Evolutionary conservation across 1,140 invertebrate species (phyloP), one percentile per base, ranked within the genome.

Genomic region (Proctacanthus coquilletti): DNA sequence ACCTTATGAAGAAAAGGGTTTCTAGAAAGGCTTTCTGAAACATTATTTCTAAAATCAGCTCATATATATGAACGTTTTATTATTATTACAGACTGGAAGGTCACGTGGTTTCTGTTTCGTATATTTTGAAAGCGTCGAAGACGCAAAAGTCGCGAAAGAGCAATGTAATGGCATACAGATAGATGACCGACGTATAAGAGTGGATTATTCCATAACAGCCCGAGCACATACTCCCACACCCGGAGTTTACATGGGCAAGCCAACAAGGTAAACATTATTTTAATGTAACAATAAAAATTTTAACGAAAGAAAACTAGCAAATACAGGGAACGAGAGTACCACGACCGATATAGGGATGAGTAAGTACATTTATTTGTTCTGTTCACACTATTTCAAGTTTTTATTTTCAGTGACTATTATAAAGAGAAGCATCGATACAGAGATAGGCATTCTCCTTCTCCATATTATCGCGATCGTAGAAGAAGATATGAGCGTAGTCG

Each of bases 161-260:
- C 74, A 85, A 48, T 92, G 88, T 48, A 78, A 77, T 42, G 93
- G 92, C 31, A 84, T 91, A 69, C 88, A 93, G 62, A 84, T 98
- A 29, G 91, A 96, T 66, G 88, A 86, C 0, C 70, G 89, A 29
- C 72, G 80, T 52, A 95, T 98, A 45, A 68, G 94, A 45, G 91
- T 98, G 13, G 94, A 96, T 62, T 98, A 77, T 66, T 96, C 92
- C 1, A 94, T 98, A 33, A 98, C 94, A n/a, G 79, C 95, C 60
- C 69, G 92, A 40, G 85, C 92, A 15, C 94, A 98, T 58, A 95
- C 92, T 3, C 94, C 94, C 6, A 98, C 94, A 11, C 94, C 94
- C 21, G 94, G 94, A 34, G 84, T 97, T 45, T 98, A 98, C 51
- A 91, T 96, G 79, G 94, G 94, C 29, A 88, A 87, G 64, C 84